phyloP scores from a whole-genome alignment of 1,140 invertebrate genomes.

The Hydropsyche tenuis region DNA sequence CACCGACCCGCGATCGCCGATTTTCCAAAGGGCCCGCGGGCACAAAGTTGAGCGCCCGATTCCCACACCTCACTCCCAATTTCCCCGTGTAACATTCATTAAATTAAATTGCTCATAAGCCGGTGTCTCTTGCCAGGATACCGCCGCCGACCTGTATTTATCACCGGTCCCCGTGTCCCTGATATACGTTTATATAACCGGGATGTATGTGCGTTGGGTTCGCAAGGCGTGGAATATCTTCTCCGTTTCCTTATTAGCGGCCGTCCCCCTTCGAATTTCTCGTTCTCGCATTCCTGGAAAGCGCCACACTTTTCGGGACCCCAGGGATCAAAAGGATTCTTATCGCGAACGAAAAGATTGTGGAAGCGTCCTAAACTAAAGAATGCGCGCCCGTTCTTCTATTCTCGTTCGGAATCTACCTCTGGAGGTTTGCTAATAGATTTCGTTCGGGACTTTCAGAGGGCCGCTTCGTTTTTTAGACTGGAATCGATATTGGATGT shows the following conservation, averaged over 20 bases:
- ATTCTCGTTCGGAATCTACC: too few species aligned
- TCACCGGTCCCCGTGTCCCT: constrained; percentile 17
- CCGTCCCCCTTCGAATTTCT: not conserved
- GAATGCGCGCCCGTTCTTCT: not conserved
- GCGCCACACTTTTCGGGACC: too few species aligned
- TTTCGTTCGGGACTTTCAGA: too few species aligned
- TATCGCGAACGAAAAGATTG: constrained; percentile 10
- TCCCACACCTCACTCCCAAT: not conserved
- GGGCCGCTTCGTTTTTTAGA: too few species aligned
- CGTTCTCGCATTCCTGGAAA: constrained; percentile 18
- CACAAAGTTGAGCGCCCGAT: too few species aligned
- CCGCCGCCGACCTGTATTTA: constrained; percentile 28
- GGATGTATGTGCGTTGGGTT: not conserved
- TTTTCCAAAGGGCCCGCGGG: too few species aligned
- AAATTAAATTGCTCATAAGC: constrained; percentile 39
- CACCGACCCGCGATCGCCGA: too few species aligned
- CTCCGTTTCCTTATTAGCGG: constrained; percentile 13
- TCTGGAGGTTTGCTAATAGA: not conserved
- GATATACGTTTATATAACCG: not conserved
- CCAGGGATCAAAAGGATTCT: constrained; percentile 5
- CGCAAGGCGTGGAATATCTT: not conserved
- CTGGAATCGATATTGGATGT: too few species aligned
- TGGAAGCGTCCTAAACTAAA: not conserved
- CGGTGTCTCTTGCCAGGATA: constrained; percentile 25
- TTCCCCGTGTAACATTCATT: constrained; percentile 31